Evolutionary conservation across 2,113 vertebrate species (phyloP).

Genomic region (Coreoperca whiteheadi): DNA sequence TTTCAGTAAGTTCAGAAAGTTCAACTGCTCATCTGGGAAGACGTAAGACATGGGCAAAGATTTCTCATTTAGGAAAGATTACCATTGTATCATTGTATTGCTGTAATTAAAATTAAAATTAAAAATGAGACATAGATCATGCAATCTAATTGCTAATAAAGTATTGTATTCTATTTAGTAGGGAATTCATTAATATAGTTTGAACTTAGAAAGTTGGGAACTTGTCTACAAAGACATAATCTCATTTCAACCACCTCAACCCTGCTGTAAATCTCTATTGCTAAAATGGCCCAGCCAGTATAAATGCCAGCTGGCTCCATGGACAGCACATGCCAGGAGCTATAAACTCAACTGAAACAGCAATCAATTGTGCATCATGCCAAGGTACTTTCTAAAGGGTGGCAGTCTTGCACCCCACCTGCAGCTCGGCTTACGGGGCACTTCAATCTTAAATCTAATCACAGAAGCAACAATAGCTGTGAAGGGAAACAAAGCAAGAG

Average conservation of each 20-base stretch:
- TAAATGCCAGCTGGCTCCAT: constrained; percentile 31
- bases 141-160: neutral
- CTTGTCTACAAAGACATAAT: neutral
- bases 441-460: constrained; percentile 78
- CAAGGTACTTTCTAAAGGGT: constrained; percentile 56
- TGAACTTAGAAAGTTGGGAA: neutral
- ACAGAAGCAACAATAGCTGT: constrained; percentile 69
- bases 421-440: constrained; percentile 70
- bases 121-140: neutral
- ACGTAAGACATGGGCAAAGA: neutral
- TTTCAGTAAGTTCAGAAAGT: constrained; percentile 17
- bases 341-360: constrained; percentile 38
- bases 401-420: constrained; percentile 62
- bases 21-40: constrained; percentile 4
- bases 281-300: constrained; percentile 20
- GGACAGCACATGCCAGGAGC: constrained; percentile 34
- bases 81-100: neutral
- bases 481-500: constrained; percentile 76
- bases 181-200: neutral
- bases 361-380: constrained; percentile 51
- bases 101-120: neutral
- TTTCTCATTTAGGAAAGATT: neutral
- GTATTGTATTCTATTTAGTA: neutral
- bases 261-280: constrained; percentile 35
- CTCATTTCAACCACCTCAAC: constrained; percentile 8